These are phyloP conservation scores for Sarcophaga carnaria DNA, from an alignment of 2,888 invertebrate species.

Conservation along the genomic window DNA sequence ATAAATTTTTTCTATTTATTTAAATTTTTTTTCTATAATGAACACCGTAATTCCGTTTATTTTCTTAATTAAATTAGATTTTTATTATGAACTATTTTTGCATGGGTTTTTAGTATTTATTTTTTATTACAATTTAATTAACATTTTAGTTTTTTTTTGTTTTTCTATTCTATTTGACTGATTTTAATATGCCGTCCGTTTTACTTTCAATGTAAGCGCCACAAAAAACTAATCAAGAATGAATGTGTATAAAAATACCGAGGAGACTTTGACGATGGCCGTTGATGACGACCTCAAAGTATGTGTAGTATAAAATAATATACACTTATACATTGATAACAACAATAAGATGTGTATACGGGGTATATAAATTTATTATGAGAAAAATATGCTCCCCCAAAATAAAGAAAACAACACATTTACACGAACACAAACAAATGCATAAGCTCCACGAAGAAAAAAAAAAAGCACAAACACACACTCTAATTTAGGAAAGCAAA, in stretches of 20 bases:
- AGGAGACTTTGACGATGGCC: slow-evolving; percentile 54
- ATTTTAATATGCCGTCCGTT: slow-evolving; percentile 53
- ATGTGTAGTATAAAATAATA: slow-evolving; percentile 28
- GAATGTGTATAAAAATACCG: slow-evolving; percentile 70
- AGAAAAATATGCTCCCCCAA: slow-evolving; percentile 12
- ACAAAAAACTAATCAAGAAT: slow-evolving; percentile 77
- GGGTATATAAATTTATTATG: slow-evolving; percentile 27
- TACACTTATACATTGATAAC: slow-evolving; percentile 9
- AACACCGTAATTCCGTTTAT: slow-evolving; percentile 44
- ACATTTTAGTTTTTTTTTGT: slow-evolving; percentile 37
- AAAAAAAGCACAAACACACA: background rate
- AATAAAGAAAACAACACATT: background rate
- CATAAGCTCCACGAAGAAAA: background rate
- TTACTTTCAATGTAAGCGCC: slow-evolving; percentile 74
- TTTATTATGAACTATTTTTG: background rate
- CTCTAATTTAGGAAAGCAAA: background rate
- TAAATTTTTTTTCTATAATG: slow-evolving; percentile 40
- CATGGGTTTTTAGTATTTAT: background rate
- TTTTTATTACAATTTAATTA: slow-evolving; percentile 36
- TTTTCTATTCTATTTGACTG: slow-evolving; percentile 28
- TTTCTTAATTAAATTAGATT: background rate
- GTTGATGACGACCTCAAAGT: slow-evolving; percentile 52
- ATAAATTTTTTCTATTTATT: slow-evolving; percentile 15
- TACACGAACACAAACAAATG: background rate
- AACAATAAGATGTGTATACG: slow-evolving; percentile 11